These are phyloP conservation scores for Apodemus speciosus DNA, from an alignment of 2,113 vertebrate genomes.

Conservation along the genomic window DNA sequence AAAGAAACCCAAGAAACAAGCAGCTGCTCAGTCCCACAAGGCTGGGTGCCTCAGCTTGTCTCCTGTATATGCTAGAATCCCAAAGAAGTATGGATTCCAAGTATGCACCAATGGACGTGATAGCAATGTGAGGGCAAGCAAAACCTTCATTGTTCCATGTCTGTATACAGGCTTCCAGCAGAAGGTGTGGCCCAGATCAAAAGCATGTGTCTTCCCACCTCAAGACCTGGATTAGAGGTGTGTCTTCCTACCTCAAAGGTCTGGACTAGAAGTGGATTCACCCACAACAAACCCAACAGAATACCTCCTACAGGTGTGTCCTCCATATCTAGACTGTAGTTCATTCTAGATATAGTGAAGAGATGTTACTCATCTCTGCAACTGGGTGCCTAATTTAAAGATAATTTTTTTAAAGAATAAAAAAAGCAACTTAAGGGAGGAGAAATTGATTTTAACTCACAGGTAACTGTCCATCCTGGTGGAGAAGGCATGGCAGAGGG, in stretches of 20 bases:
- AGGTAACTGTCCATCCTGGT: background rate
- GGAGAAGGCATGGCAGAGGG: background rate
- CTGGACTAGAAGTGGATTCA: background rate
- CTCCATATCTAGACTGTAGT: background rate
- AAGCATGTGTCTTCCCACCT: background rate
- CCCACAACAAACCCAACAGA: background rate
- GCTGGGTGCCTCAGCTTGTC: background rate
- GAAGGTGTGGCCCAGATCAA: background rate
- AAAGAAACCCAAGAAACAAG: background rate
- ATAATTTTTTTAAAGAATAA: background rate
- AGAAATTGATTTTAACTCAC: background rate
- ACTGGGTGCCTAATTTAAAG: background rate
- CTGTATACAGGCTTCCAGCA: background rate
- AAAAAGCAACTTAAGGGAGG: background rate
- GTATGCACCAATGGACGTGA: background rate
- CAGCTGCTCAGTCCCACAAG: background rate
- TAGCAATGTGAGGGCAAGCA: background rate
- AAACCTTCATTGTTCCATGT: background rate
- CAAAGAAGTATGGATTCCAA: background rate
- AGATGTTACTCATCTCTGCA: background rate
- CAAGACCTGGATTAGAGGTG: background rate
- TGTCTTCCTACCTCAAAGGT: background rate
- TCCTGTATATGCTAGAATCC: background rate
- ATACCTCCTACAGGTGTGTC: background rate
- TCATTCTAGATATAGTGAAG: background rate